phyloP scores from a whole-genome alignment of 2,888 invertebrate species.

The Lithophane semibrunnea region DNA sequence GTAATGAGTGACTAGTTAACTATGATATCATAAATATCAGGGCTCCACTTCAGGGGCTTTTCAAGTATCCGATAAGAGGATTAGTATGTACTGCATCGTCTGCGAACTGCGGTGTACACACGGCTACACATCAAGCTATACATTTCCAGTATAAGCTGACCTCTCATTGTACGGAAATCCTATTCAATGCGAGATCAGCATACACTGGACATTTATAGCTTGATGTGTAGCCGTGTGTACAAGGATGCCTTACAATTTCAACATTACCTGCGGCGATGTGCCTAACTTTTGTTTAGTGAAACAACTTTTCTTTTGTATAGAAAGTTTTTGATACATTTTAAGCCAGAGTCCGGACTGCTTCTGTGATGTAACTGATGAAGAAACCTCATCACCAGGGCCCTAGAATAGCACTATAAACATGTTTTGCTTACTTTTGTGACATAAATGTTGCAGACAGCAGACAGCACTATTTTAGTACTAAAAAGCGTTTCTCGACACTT shows the following conservation, averaged over 20 bases:
- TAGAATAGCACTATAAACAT: too few species aligned
- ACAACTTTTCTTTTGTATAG: background rate
- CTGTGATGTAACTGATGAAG: background rate
- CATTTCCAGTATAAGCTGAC: too few species aligned
- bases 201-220: too few species aligned
- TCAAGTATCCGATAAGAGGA: conserved; percentile 40
- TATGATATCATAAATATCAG: background rate
- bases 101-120: conserved; percentile 10
- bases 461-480: too few species aligned
- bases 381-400: too few species aligned
- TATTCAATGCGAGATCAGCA: too few species aligned
- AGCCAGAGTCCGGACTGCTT: background rate
- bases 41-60: conserved; percentile 33
- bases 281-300: background rate
- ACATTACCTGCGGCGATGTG: background rate
- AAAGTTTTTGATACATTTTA: background rate
- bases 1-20: too few species aligned
- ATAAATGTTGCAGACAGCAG: too few species aligned
- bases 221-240: background rate
- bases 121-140: too few species aligned
- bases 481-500: too few species aligned
- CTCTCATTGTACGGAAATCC: too few species aligned
- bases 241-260: conserved; percentile 42
- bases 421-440: too few species aligned
- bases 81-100: conserved; percentile 22